Evolutionary conservation across 2,888 invertebrate genomes (phyloP), one percentile per base, ranked within the genome.

Genomic region (Watsonalla cultraria): DNA sequence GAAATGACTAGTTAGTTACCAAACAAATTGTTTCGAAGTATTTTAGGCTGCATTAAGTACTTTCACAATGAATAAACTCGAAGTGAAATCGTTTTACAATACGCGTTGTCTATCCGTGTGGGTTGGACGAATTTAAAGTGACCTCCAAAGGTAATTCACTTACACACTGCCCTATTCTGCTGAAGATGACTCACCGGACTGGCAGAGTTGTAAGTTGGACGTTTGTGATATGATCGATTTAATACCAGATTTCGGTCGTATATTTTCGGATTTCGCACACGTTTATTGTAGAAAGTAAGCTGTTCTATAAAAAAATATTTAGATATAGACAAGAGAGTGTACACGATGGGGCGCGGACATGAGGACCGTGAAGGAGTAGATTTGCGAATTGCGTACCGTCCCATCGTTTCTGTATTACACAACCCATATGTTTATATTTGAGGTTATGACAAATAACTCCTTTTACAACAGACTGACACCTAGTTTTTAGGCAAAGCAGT

Each of bases 41-140:
- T 24, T 24, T 24, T 24, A 24, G 24, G 24, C 24, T 24, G 24
- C 65, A 68, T 72, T 74, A 75, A 73, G 59, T 72, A 76, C 84
- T 84, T 84, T 84, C 84, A 76, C 83, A 74, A 61, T 75, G 78
- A 78, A 74, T 78, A 76, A 24, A 69, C 70, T 70, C 63, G 51
- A 64, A 75, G 82, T 76, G 82, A 84, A 84, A 84, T 81, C 82
- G 78, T 70, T 78, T 80, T 70, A 80, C 78, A 81, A 80, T 80
- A 74, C 74, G 55, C 63, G 45, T 61, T 66, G 68, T 72, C 72
- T 69, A 65, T 68, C 61, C 60, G 75, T 66, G 78, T 78, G 72
- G 74, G 74, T 57, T 56, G 64, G 52, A 58, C 76, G 76, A 74
- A 59, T 68, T 46, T 70, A 62, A 58, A 49, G 46, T 72, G 80